phyloP scores from a whole-genome alignment of 2,888 invertebrate genomes.

The Drosophila suboccidentalis region DNA sequence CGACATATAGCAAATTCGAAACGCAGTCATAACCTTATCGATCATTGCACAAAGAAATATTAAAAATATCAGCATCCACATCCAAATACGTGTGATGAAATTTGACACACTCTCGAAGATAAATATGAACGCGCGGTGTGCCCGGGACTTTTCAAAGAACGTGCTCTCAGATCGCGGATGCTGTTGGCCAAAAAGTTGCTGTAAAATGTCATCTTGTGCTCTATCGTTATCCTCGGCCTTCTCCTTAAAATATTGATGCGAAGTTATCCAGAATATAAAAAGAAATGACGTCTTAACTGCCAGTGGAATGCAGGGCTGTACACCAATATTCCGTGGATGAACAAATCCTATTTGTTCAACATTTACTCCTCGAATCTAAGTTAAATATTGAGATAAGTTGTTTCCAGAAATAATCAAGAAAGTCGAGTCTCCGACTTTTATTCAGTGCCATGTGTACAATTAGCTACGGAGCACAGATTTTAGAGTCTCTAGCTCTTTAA shows the following conservation, averaged over 20 bases:
- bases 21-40: conserved; percentile 96
- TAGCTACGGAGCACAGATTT: too few relatives aligned
- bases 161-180: conserved; percentile 60
- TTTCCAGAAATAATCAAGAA: background rate
- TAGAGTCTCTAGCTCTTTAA: too few relatives aligned
- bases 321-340: conserved; percentile 86
- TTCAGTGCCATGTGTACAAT: too few relatives aligned
- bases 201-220: conserved; percentile 85
- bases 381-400: background rate
- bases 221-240: conserved; percentile 87
- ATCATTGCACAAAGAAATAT: conserved; percentile 96
- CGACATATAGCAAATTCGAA: conserved; percentile 98
- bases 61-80: conserved; percentile 96
- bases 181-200: conserved; percentile 80
- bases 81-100: conserved; percentile 96
- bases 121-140: conserved; percentile 49
- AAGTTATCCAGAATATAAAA: conserved; percentile 97
- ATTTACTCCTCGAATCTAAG: conserved; percentile 87
- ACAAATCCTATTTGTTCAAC: conserved; percentile 93
- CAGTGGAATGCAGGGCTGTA: conserved; percentile 90
- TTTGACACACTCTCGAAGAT: conserved; percentile 89
- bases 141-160: conserved; percentile 46
- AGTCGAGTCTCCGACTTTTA: too few relatives aligned
- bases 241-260: conserved; percentile 95
- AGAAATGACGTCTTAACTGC: conserved; percentile 94